Base-by-base conservation (phyloP, 2,797 vertebrate genomes). In the Rhadinocentrus ornatus region DNA sequence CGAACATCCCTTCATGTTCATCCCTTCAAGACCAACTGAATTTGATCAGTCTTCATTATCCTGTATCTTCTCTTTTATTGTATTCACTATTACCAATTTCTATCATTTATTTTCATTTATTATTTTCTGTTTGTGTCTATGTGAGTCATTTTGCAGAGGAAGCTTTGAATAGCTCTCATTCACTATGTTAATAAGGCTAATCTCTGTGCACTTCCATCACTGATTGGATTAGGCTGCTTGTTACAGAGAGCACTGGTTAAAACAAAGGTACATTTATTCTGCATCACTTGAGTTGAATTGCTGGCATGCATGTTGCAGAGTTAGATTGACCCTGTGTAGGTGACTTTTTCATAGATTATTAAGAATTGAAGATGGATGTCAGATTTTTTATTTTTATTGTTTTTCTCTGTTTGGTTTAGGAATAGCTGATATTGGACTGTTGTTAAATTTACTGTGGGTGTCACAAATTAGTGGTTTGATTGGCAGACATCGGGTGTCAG, bases 151-250 rank as follows among this genome's bases (percentile, higher is more conserved):
- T 53, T 59, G 53, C 59, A 52, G 60, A 48, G 62, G 80, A 73
- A 64, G 69, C 73, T 73, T 64, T 71, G 34, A 86, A 68, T 73
- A 85, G 57, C 71, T 63, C 72, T 83, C 58, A 75, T 73, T 84
- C 13, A 26, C 80, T 83, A 68, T 69, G 44, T 59, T 88, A 90
- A 83, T 12, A 5, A 78, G 66, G 59, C 48, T 86, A 81, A 83
- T 80, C 80, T 71, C 78, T 65, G 46, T 57, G 31, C 73, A 76
- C 72, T 82, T 83, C 73, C 72, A 78, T 82, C 74, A 75, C 52
- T 29, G 75, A 81, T 86, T 87, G 71, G 84, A 85, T 87, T 88
- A 85, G 22, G 2, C 63, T 22, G 69, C 34, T 61, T 11, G 48
- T 71, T 75, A 52, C 71, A 78, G 46, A 71, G 67, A 71, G 37